Evolutionary conservation across 2,113 vertebrate genomes (phyloP), one percentile per base, ranked within the genome.

Genomic region (Menura novaehollandiae): DNA sequence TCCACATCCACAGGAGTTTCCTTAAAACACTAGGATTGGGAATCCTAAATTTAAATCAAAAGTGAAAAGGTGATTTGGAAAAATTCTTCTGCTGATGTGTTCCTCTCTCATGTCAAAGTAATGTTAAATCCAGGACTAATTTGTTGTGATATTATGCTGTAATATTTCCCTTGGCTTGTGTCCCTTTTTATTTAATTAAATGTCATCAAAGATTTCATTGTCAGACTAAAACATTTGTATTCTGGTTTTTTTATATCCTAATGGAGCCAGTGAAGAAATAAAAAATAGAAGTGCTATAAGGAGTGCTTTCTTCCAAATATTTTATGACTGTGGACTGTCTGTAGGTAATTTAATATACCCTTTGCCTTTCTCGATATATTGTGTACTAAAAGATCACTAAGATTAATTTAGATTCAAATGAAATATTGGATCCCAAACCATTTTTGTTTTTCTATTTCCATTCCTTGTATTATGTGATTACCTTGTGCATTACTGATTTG

Each of bases 111-210:
- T 73, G 53, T 82, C 67, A 79, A 94, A 87, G 23, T 76, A 94
- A 91, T 88, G 69, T 68, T 82, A 94, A 92, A 87, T 58, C 41
- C 19, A 72, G 49, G 37, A 72, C 37, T 91, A 72, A 95, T 85
- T 88, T 82, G 58, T 94, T 94, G n/a, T 79, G 87, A 78, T 72
- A 47, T n/a, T 81, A 53, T 41, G 30, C 19, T 79, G 66, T 35
- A 85, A 76, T 88, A 85, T 88, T 95, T 93, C 33, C 67, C 11
- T 82, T 79, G 53, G 53, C 21, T 66, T 79, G 6, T 69, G 46
- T 76, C 46, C 39, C 16, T 79, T 90, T 82, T 76, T 96, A 79
- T 85, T 85, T 94, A 89, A 89, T 91, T 85, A 94, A 89, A 69
- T 68, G 32, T 69, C 77, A 85, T 64, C 64, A 82, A 49, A 94